Evolutionary conservation across 2,888 invertebrate species (phyloP).

Genomic region (Hypena proboscidalis): DNA sequence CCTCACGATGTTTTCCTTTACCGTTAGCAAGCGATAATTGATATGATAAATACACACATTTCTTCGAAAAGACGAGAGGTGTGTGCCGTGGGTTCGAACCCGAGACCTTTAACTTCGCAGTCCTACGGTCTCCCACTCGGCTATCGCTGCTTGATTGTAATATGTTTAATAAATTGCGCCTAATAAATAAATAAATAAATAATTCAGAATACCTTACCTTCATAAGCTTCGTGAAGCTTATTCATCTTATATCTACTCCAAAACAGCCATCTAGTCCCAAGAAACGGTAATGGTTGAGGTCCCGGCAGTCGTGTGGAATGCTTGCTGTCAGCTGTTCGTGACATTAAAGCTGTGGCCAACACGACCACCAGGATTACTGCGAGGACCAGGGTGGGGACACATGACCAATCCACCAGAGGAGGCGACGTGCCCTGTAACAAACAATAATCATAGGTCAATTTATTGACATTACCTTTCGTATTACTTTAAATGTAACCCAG

Average conservation of each 20-base stretch:
- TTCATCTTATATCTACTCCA: conserved; percentile 89
- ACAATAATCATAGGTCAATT: not conserved
- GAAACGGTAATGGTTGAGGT: conserved; percentile 88
- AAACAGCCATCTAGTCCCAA: conserved; percentile 94
- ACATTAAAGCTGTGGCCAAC: conserved; percentile 60
- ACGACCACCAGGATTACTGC: conserved; percentile 61
- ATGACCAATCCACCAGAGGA: conserved; percentile 75
- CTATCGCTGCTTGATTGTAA: too few species aligned
- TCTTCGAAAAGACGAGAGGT: too few species aligned
- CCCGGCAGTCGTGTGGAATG: conserved; percentile 87
- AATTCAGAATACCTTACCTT: conserved; percentile 81
- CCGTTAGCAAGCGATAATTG: too few species aligned
- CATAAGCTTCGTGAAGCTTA: conserved; percentile 92
- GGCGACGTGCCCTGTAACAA: conserved; percentile 64
- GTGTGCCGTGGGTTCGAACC: too few species aligned
- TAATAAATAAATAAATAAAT: not conserved
- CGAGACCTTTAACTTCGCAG: too few species aligned
- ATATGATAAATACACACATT: too few species aligned
- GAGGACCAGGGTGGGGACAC: conserved; percentile 71
- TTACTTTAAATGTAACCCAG: too few species aligned
- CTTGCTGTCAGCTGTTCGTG: conserved; percentile 57
- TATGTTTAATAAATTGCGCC: not conserved
- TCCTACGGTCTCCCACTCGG: too few species aligned
- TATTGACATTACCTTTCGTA: not conserved
- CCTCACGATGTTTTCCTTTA: too few species aligned